Evolutionary conservation across 2,888 invertebrate species (phyloP).

Genomic region (Eulithis prunata): DNA sequence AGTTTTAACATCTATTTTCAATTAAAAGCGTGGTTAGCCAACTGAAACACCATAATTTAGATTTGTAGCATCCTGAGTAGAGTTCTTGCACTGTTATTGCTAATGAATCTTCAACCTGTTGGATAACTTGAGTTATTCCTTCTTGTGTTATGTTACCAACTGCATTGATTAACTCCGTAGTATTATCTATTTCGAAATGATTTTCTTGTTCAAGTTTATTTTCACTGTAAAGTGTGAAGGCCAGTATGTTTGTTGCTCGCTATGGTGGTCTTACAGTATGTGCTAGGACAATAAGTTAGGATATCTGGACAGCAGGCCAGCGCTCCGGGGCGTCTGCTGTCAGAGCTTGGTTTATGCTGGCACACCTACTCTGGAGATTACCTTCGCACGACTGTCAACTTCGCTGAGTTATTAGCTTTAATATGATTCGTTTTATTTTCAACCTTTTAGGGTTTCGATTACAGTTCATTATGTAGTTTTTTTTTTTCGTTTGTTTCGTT

Average conservation of each 20-base stretch:
- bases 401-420: slow-evolving; percentile 63
- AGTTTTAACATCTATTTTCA: slow-evolving; percentile 13
- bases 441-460: slow-evolving; percentile 49
- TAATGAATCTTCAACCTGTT: slow-evolving; percentile 37
- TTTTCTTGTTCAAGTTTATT: slow-evolving; percentile 9
- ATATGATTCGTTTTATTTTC: slow-evolving; percentile 54
- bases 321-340: slow-evolving; percentile 69
- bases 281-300: slow-evolving; percentile 45
- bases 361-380: slow-evolving; percentile 60
- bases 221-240: slow-evolving; percentile 15
- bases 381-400: slow-evolving; percentile 60
- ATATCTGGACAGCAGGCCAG: slow-evolving; percentile 58
- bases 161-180: background rate
- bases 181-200: background rate
- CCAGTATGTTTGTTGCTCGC: slow-evolving; percentile 20
- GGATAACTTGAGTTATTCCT: slow-evolving; percentile 8
- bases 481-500: slow-evolving; percentile 11
- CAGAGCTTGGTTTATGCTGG: slow-evolving; percentile 63
- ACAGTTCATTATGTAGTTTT: slow-evolving; percentile 33
- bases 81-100: slow-evolving; percentile 31
- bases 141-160: background rate
- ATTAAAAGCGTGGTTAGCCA: slow-evolving; percentile 41
- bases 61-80: slow-evolving; percentile 33
- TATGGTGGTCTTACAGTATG: slow-evolving; percentile 43
- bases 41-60: slow-evolving; percentile 39